Base-by-base conservation (phyloP, 2,888 invertebrate species). In the Oligia strigilis region DNA sequence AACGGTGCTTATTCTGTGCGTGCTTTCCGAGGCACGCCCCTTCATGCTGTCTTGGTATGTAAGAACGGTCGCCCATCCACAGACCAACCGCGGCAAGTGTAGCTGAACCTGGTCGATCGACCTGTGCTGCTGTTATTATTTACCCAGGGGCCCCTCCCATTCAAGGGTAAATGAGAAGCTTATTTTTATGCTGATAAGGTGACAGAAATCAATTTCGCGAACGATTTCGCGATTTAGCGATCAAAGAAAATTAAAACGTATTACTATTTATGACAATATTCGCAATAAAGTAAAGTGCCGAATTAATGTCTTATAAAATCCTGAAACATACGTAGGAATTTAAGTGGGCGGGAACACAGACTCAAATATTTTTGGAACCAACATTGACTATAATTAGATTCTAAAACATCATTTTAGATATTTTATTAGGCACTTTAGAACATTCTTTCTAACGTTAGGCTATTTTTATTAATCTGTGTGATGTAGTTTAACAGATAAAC, bases 251-350 rank as follows among this genome's bases (percentile, higher is more conserved):
- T 74, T 49, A 40, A 36, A 19, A 64, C 9, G 19, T 17, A 40
- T 62, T 73, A 55, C 73, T 74, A 13, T 23, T 69, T 62, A 80
- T 55, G 23, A 17, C 23, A 62, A 81, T 40, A 58, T 81, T 71
- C 14, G 13, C 40, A 76, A 77, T 72, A 49, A 70, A 70, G 11
- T 29, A 29, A 17, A 62, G 40, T 49, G 14, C n/a, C 11, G 14
- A 40, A 9, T 58, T n/a, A 17, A 52, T 52, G 23, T 60, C 49
- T 76, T 64, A 46, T 46, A 55, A 23, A 66, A 55, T 23, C 9
- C 13, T 46, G 9, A 67, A 67, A 77, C 40, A 72, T 46, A 77
- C 66, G 29, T 13, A 17, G 55, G 82, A 82, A 77, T 55, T 55
- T 67, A 3, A 5, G 76, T 67, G 66, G 46, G 77, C 66, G 70